Conservation (phyloP, 1,140 invertebrate species). For the Cotesia vestalis region DNA sequence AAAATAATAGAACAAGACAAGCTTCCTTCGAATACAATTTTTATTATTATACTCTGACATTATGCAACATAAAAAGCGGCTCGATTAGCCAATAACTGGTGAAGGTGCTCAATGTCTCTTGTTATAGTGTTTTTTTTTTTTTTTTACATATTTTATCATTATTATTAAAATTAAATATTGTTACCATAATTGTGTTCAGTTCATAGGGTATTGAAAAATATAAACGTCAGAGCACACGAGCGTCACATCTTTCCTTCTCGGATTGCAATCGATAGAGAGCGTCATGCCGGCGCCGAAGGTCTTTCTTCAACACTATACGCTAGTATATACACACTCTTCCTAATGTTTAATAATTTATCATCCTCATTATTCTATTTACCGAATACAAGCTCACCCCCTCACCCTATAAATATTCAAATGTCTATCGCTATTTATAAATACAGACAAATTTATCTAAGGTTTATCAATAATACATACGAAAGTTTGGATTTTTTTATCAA, state of each 20-base stretch:
- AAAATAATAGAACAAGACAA: background rate
- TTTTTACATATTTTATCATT: background rate
- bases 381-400: background rate
- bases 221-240: background rate
- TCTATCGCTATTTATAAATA: background rate
- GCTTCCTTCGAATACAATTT: background rate
- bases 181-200: background rate
- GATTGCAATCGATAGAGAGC: conserved; percentile 33
- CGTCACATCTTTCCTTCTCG: conserved; percentile 22
- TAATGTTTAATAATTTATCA: background rate
- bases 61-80: no score
- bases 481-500: no score
- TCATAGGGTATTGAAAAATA: conserved; percentile 19
- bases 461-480: background rate
- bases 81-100: no score
- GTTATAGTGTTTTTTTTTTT: background rate
- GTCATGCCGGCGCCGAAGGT: conserved; percentile 34
- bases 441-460: background rate
- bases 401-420: background rate
- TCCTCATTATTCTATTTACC: background rate
- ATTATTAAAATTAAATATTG: background rate
- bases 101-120: no score
- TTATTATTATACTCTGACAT: background rate
- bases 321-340: background rate
- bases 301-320: conserved; percentile 10